Evolutionary conservation across 2,113 vertebrate genomes (phyloP), one percentile per base, ranked within the genome.

Genomic region (Centropus bengalensis): DNA sequence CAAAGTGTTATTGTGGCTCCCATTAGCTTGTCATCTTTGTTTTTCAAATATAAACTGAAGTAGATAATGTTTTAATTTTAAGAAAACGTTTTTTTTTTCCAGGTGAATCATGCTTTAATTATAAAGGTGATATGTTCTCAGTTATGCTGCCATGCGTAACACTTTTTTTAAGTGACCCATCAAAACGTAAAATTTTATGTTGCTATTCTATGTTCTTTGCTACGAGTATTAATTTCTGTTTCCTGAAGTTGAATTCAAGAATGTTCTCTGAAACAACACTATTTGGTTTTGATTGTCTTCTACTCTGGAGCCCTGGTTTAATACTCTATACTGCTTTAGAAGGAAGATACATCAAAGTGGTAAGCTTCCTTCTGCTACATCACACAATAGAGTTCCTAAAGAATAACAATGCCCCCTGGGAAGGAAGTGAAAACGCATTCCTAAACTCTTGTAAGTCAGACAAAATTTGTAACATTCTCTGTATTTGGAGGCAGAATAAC

Each of bases 361-460:
- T 74, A 84, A 88, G 60, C 38, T 96, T 92, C 91, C 73, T 95
- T 97, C 86, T 96, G 77, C 71, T 89, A 45, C 63, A 91, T 14
- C 54, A 96, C 76, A 96, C 93, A 96, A 96, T 67, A 87, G 79
- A 95, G 78, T 74, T 97, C 82, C 86, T 92, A 90, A 97, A 94
- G 91, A 32, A 91, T 96, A 97, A 97, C 90, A 97, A 93, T 91
- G 76, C 62, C 92, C 55, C 86, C 82, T 95, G 92, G 91, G 86
- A 95, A 91, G 69, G 82, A 94, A 94, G 30, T 69, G 66, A 96
- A 96, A 94, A 89, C 4, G 3, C 20, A 66, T 94, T 82, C 91
- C 68, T 94, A 95, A 95, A 96, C 86, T 94, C 80, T 88, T 95
- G 55, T 91, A 81, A 97, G 68, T 90, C 58, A 84, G 52, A 84